Evolutionary conservation across 2,888 invertebrate genomes (phyloP).

Genomic region (Xestia c-nigrum): DNA sequence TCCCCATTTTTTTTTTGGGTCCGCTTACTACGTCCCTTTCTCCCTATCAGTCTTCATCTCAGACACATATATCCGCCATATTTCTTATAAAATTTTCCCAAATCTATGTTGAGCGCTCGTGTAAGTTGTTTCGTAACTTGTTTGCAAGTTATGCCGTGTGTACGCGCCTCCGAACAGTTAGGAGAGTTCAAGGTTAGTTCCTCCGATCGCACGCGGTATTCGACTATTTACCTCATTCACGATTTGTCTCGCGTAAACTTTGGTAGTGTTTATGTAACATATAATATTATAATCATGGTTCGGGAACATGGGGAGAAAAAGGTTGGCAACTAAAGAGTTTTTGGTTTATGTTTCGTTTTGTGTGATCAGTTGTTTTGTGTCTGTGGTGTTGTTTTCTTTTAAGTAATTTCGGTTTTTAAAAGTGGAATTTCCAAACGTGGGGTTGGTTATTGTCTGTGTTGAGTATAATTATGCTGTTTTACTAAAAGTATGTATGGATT

Average conservation of each 20-base stretch:
- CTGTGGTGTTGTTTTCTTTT: background rate
- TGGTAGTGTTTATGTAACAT: constrained; percentile 54
- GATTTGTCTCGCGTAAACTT: constrained; percentile 51
- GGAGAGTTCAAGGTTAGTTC: constrained; percentile 60
- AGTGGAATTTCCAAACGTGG: background rate
- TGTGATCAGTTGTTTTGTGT: constrained; percentile 24
- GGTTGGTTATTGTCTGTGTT: background rate
- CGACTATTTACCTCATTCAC: constrained; percentile 62
- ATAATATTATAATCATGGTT: constrained; percentile 63
- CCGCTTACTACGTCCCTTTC: background rate
- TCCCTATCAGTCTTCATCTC: background rate
- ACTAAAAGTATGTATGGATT: background rate
- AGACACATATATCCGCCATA: background rate
- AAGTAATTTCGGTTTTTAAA: background rate
- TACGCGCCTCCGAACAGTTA: constrained; percentile 40
- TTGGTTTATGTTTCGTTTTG: constrained; percentile 1
- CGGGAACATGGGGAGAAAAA: constrained; percentile 72
- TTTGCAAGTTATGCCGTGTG: constrained; percentile 42
- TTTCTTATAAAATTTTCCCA: background rate
- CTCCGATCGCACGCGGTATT: constrained; percentile 51
- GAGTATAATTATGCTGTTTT: background rate
- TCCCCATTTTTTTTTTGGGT: background rate
- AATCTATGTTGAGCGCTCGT: constrained; percentile 3
- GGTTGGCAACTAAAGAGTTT: constrained; percentile 63
- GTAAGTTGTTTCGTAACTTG: constrained; percentile 41